phyloP scores from a whole-genome alignment of 2,888 invertebrate genomes.

The Gastracanthus pulcherrimus region DNA sequence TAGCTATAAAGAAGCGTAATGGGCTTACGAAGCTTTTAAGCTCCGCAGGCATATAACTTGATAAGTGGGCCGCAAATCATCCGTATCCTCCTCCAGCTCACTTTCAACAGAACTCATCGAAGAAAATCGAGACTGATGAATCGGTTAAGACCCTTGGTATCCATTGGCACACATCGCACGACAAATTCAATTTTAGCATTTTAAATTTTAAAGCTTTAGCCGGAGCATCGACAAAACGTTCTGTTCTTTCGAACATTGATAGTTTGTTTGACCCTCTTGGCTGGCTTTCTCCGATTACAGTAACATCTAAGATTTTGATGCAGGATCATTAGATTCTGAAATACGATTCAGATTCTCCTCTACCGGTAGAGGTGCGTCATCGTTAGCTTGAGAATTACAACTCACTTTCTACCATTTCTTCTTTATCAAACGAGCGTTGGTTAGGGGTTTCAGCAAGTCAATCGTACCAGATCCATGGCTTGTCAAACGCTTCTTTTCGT shows the following conservation, averaged over 20 bases:
- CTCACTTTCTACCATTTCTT: neutral
- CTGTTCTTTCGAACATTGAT: neutral
- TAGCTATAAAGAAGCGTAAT: neutral
- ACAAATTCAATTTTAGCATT: neutral
- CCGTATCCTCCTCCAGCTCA: neutral
- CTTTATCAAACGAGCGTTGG: neutral
- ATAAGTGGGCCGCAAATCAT: conserved; percentile 39
- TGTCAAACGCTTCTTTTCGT: neutral
- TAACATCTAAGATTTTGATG: neutral
- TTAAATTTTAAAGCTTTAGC: neutral
- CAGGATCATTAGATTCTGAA: neutral
- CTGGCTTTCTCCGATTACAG: neutral
- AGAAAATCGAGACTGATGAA: neutral
- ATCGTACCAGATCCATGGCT: neutral
- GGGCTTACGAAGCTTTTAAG: neutral
- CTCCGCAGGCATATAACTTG: conserved; percentile 16
- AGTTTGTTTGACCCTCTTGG: no score
- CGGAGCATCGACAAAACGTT: neutral
- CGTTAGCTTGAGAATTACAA: neutral
- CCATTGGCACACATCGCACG: conserved; percentile 20
- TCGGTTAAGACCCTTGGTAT: conserved; percentile 49
- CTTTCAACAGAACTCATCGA: no score
- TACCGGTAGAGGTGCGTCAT: neutral
- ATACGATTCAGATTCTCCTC: neutral
- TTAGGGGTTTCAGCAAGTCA: neutral